Percentiles rank a stretch among this genome's conserved stretches.
Evolutionary conservation across 1,140 invertebrate species (phyloP).

Genomic region (Geopemphigus sp.): DNA sequence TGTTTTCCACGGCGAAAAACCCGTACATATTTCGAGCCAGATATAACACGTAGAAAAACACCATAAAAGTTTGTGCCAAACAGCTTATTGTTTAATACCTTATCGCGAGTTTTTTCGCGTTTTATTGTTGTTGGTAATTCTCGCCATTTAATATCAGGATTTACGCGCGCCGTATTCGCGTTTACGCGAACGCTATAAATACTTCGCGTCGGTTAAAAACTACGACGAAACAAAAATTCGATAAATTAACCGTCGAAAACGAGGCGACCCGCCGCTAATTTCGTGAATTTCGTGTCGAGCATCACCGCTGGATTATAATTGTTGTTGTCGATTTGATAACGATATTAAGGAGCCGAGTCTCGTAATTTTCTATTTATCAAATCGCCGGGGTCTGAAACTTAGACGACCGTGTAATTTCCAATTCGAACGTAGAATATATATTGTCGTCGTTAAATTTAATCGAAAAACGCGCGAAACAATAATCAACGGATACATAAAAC

Average conservation of each 20-base stretch:
- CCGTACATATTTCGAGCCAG: neutral
- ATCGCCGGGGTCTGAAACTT: too few species aligned
- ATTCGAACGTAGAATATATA: too few species aligned
- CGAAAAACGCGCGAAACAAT: too few species aligned
- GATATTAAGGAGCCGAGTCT: too few species aligned
- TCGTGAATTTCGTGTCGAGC: too few species aligned
- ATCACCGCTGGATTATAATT: neutral
- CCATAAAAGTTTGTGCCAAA: slow-evolving; percentile 9
- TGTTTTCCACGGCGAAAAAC: neutral
- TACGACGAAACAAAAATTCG: neutral
- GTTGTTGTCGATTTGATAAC: neutral
- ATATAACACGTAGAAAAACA: neutral
- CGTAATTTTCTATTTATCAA: too few species aligned
- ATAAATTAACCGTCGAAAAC: too few species aligned
- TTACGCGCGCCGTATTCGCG: neutral
- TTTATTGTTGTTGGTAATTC: slow-evolving; percentile 13
- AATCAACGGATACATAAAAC: too few species aligned
- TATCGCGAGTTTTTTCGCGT: neutral
- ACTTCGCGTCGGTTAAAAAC: neutral
- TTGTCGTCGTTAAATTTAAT: too few species aligned
- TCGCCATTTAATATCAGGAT: neutral
- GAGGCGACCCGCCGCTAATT: too few species aligned
- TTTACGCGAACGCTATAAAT: neutral
- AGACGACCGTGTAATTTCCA: too few species aligned
- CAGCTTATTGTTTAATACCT: slow-evolving; percentile 5